phyloP scores from a whole-genome alignment of 2,113 vertebrate species.

The Cephalopterus ornatus region DNA sequence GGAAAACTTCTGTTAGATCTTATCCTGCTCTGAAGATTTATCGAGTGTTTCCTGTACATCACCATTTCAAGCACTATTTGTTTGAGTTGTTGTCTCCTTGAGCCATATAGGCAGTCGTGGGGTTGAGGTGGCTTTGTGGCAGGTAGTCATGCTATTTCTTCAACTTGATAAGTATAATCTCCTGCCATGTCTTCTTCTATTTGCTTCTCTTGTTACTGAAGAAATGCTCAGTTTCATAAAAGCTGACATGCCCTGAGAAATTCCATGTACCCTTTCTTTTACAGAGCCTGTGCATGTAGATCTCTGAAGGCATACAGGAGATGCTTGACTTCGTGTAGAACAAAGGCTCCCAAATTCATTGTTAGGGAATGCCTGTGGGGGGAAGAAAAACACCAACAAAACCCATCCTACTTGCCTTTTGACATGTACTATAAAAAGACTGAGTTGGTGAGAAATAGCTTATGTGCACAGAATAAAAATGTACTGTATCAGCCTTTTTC shows the following conservation, averaged over 20 bases:
- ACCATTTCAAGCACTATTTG: background rate
- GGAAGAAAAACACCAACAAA: background rate
- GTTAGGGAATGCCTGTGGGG: background rate
- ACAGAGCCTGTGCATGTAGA: background rate
- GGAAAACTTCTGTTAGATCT: background rate
- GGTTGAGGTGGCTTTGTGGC: background rate
- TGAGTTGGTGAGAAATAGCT: background rate
- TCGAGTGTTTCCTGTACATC: background rate
- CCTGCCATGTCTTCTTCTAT: background rate
- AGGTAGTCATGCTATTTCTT: background rate
- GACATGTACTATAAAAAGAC: background rate
- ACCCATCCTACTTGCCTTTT: background rate
- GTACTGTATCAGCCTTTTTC: background rate
- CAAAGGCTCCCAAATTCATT: background rate
- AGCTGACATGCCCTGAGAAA: background rate
- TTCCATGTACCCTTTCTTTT: background rate
- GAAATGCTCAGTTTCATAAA: background rate
- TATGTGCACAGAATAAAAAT: background rate
- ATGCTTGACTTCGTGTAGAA: background rate
- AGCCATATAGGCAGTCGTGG: rapidly evolving
- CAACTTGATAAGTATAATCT: background rate
- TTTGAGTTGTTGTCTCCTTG: background rate
- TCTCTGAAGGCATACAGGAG: background rate
- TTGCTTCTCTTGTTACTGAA: background rate
- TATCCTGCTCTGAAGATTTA: background rate